phyloP scores from a whole-genome alignment of 2,888 invertebrate genomes.

The Hypolimnas misippus region DNA sequence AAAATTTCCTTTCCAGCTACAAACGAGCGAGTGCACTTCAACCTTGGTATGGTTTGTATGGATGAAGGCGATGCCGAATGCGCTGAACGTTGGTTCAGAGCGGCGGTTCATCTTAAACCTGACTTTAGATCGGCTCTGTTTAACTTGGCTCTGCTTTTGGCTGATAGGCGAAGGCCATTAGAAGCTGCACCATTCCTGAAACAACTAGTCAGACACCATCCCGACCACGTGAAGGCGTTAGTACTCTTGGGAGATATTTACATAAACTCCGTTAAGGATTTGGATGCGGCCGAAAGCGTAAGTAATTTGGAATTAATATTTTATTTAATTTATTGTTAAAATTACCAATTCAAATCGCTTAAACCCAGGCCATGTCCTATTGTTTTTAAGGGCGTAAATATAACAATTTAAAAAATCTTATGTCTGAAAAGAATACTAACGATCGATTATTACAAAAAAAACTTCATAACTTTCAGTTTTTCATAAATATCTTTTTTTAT shows the following conservation, averaged over 20 bases:
- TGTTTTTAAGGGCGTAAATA: no score
- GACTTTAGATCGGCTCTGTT: slow-evolving; percentile 97
- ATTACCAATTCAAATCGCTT: background rate
- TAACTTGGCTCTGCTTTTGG: slow-evolving; percentile 94
- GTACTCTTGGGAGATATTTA: slow-evolving; percentile 97
- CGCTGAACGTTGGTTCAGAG: slow-evolving; percentile 96
- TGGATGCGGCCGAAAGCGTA: slow-evolving; percentile 96
- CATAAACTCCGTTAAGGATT: slow-evolving; percentile 96
- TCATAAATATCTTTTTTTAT: no score
- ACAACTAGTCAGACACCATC: slow-evolving; percentile 94
- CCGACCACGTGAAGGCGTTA: slow-evolving; percentile 96
- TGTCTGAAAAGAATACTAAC: no score
- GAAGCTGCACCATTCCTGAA: slow-evolving; percentile 97
- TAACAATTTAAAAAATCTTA: no score
- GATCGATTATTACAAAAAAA: no score
- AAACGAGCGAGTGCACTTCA: slow-evolving; percentile 97
- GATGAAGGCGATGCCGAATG: slow-evolving; percentile 95
- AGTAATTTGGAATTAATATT: slow-evolving; percentile 58
- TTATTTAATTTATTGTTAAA: background rate
- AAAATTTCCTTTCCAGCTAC: slow-evolving; percentile 76
- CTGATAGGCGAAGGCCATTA: slow-evolving; percentile 93
- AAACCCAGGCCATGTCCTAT: no score
- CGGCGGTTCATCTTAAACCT: slow-evolving; percentile 93
- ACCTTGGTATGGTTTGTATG: slow-evolving; percentile 98
- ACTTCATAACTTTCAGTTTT: no score